phyloP scores from a whole-genome alignment of 2,888 invertebrate genomes.

The Zeuzera pyrina region DNA sequence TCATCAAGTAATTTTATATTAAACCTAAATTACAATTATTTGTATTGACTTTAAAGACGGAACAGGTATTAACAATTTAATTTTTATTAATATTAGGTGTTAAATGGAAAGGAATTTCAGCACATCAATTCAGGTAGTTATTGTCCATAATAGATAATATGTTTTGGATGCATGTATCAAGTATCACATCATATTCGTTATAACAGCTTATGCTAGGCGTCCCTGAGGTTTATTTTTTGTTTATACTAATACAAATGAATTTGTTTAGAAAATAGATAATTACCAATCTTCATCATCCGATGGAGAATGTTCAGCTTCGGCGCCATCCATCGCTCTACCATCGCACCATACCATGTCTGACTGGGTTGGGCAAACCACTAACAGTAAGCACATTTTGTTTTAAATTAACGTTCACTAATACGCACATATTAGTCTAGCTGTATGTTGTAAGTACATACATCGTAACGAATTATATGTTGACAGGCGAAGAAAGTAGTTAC shows the following conservation, averaged over 20 bases:
- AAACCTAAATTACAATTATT: no score
- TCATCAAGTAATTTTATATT: background rate
- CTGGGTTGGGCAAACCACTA: conserved; percentile 91
- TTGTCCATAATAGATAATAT: no score
- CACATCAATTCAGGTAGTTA: conserved; percentile 45
- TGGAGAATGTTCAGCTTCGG: conserved; percentile 76
- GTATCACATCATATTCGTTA: no score
- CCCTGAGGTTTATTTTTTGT: background rate
- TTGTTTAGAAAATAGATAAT: conserved; percentile 60
- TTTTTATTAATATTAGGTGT: conserved; percentile 45
- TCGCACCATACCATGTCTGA: conserved; percentile 79
- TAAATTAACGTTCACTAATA: no score
- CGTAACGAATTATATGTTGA: background rate
- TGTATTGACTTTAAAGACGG: no score
- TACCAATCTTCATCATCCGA: conserved; percentile 74
- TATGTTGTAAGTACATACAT: no score
- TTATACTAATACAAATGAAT: conserved; percentile 8
- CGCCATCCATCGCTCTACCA: conserved; percentile 71
- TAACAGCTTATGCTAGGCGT: no score
- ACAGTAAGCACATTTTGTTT: conserved; percentile 71
- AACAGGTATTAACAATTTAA: no score
- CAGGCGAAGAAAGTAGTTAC: conserved; percentile 85
- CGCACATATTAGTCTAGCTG: no score
- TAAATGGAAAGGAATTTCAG: conserved; percentile 36
- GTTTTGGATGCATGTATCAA: no score